These are phyloP conservation scores for Paedocypris micromegethes DNA, from an alignment of 2,797 vertebrate species.

Conservation along the genomic window DNA sequence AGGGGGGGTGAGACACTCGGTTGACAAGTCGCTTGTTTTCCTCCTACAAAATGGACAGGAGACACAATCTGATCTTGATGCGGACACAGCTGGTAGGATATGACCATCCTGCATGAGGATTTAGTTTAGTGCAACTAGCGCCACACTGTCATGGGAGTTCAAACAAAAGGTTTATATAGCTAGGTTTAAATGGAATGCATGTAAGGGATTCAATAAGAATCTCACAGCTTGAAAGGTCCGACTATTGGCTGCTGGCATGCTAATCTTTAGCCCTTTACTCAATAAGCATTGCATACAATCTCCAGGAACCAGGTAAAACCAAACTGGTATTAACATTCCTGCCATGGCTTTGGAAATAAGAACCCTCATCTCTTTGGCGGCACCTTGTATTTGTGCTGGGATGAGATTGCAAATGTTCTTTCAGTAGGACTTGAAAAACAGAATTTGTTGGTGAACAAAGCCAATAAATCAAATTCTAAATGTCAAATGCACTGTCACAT, in stretches of 20 bases:
- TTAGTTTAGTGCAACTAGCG: conserved; percentile 45
- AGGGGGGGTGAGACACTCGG: conserved; percentile 35
- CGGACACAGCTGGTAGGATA: conserved; percentile 41
- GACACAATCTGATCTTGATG: conserved; percentile 22
- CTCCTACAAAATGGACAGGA: conserved; percentile 27
- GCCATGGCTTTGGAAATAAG: conserved; percentile 24
- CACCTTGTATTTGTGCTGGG: too few relatives aligned
- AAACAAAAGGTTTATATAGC: conserved; percentile 42
- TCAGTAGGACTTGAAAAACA: too few relatives aligned
- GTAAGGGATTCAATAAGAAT: conserved; percentile 45
- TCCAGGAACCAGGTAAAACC: conserved; percentile 33
- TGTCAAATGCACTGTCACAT: too few relatives aligned
- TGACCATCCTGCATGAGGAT: conserved; percentile 31
- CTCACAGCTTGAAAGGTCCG: conserved; percentile 39
- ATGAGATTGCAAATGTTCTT: too few relatives aligned
- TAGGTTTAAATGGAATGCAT: conserved; percentile 44
- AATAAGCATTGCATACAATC: conserved; percentile 9
- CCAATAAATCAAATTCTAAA: too few relatives aligned
- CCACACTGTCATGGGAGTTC: conserved; percentile 37
- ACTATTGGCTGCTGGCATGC: conserved; percentile 24
- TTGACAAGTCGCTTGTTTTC: conserved; percentile 43
- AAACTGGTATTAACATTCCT: conserved; percentile 34
- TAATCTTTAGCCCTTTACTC: conserved; percentile 5
- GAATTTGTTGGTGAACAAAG: too few relatives aligned
- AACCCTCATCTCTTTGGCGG: conserved; percentile 10